Percentiles rank a stretch among this genome's conserved stretches.
phyloP scores from a whole-genome alignment of 2,888 invertebrate genomes.

The Luperina nickerlii region DNA sequence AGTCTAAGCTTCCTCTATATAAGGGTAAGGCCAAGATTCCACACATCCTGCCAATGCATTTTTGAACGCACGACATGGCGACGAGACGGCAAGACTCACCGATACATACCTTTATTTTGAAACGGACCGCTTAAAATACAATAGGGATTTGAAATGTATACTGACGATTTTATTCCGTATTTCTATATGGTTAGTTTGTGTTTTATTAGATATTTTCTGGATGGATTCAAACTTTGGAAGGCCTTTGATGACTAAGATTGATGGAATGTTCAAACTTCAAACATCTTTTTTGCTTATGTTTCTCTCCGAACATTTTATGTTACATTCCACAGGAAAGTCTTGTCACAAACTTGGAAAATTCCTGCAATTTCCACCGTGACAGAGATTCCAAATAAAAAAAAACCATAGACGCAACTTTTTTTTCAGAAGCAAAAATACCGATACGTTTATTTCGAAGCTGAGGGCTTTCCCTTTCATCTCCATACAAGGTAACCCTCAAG shows the following conservation, averaged over 20 bases:
- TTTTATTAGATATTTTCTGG: slow-evolving; percentile 48
- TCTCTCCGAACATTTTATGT: not conserved
- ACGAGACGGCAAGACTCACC: slow-evolving; percentile 52
- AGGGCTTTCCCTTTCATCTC: slow-evolving; percentile 80
- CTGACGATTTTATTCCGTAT: slow-evolving; percentile 53
- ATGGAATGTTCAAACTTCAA: slow-evolving; percentile 22
- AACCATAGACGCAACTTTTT: slow-evolving; percentile 36
- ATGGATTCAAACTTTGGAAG: slow-evolving; percentile 13
- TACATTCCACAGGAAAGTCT: not conserved
- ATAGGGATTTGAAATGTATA: slow-evolving; percentile 68
- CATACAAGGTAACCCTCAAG: slow-evolving; percentile 71
- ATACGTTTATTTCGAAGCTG: slow-evolving; percentile 55
- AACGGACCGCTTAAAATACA: slow-evolving; percentile 74
- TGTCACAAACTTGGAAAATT: not conserved
- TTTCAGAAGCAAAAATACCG: slow-evolving; percentile 49
- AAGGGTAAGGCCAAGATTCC: slow-evolving; percentile 75
- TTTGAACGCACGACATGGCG: slow-evolving; percentile 61
- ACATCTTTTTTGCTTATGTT: not conserved
- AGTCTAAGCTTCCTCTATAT: slow-evolving; percentile 72
- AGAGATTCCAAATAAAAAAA: slow-evolving; percentile 15
- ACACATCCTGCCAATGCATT: slow-evolving; percentile 62
- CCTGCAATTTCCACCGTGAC: slow-evolving; percentile 2
- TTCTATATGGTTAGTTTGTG: slow-evolving; percentile 43
- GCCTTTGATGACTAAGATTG: slow-evolving; percentile 28
- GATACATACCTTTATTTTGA: slow-evolving; percentile 63